Conservation (phyloP, 2,888 invertebrate species). For the Hyppa rectilinea region DNA sequence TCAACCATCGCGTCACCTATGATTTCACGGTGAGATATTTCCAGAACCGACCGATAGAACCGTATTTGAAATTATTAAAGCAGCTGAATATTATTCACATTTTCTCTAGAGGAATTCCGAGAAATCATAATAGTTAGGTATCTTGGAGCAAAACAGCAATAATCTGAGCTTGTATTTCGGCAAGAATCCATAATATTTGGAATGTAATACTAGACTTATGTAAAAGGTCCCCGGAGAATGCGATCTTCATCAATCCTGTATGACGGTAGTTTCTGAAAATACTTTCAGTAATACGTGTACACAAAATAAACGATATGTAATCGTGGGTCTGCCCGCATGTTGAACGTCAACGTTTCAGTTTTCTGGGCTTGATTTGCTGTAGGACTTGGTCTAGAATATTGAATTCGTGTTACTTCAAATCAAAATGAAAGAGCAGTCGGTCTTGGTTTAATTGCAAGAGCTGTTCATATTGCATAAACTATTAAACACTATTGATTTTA, state of each 20-base stretch:
- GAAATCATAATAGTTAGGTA: background rate
- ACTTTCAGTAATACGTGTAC: constrained; percentile 17
- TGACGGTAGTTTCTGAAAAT: constrained; percentile 34
- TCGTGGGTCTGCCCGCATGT: background rate
- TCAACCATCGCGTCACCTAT: no score
- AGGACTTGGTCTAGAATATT: background rate
- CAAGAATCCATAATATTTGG: constrained; percentile 46
- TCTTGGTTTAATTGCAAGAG: no score
- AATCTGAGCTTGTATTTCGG: constrained; percentile 35
- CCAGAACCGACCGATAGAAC: no score
- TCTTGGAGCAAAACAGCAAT: constrained; percentile 29
- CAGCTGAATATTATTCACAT: constrained; percentile 9
- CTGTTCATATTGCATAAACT: background rate
- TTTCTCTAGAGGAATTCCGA: constrained; percentile 1
- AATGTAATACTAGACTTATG: constrained; percentile 44
- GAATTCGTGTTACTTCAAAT: no score
- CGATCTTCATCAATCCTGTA: constrained; percentile 22
- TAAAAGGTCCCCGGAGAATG: constrained; percentile 41
- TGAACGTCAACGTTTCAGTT: background rate
- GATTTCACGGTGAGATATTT: no score
- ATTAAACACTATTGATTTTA: background rate
- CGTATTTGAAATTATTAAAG: background rate
- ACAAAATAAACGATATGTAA: constrained; percentile 13
- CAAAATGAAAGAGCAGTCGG: background rate
- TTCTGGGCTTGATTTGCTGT: background rate